Base-by-base conservation (phyloP, 1,140 invertebrate genomes). In the Cardiocondyla obscurior region DNA sequence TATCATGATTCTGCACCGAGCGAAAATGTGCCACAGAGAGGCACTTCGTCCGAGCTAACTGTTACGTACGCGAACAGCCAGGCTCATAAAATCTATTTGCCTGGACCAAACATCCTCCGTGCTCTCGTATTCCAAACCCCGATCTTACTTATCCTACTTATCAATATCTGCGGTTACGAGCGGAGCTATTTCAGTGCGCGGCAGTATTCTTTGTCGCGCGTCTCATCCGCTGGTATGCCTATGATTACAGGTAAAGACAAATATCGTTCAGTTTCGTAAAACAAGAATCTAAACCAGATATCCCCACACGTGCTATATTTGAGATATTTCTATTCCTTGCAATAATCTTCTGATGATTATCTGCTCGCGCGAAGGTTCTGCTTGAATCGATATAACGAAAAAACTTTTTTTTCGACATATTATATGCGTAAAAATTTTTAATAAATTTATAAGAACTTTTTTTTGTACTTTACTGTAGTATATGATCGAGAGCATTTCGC, bases 71-170 rank as follows among this genome's bases (percentile, higher is more conserved):
- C 33, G 57, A 74, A 44, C 28, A 44, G 25, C 28, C 36, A 39
- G 65, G 39, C 62, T 77, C 62, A 25, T 58, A 82, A 82, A 82
- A 39, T 60, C 69, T 82, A 74, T 82, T 82, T 82, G 55, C 55
- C 8, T 42, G 57, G 25, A 58, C 33, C 53, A 74, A 82, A 82
- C 79, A 82, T 82, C 70, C 79, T 79, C 33, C 46, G 22, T 25
- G 69, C 25, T 39, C 57, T 82, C 42, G 22, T 62, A 51, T 5
- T 44, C 55, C 36, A 76, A 30, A 62, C 42, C 28, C 33, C 28
- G 53, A 74, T 74, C 28, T 62, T 62, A 62, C 42, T 60, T 42
- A 79, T 79, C 36, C 74, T 79, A 79, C 74, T 79, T 79, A 79
- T 79, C 74, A 79, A 39, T 53, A 46, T 67, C 74, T n/a, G 30